Evolutionary conservation across 2,888 invertebrate species (phyloP).

Genomic region (Therioaphis trifolii): DNA sequence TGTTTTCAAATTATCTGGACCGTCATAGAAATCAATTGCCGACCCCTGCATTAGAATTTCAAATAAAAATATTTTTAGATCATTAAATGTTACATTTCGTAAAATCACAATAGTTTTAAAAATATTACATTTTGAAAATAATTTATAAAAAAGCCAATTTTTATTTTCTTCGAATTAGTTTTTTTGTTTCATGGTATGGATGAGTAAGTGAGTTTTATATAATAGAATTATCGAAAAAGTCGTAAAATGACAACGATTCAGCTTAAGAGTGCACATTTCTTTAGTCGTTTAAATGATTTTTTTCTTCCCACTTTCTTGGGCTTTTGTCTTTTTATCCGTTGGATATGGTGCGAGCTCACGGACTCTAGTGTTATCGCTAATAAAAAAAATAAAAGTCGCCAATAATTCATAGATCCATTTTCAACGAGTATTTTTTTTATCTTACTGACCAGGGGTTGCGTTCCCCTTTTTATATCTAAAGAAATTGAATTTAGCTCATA

Average conservation of each 20-base stretch:
- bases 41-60: too few species aligned
- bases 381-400: conserved; percentile 60
- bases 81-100: too few species aligned
- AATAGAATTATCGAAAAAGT: conserved; percentile 47
- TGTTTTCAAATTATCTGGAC: too few species aligned
- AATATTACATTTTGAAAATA: too few species aligned
- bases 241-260: conserved; percentile 46
- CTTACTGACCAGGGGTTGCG: conserved; percentile 45
- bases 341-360: conserved; percentile 60
- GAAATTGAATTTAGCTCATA: conserved; percentile 60
- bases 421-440: conserved; percentile 50
- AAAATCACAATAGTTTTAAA: too few species aligned
- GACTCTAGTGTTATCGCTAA: conserved; percentile 58
- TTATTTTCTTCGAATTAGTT: background rate
- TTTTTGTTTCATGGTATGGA: background rate
- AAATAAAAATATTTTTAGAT: too few species aligned
- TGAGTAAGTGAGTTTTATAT: conserved; percentile 2
- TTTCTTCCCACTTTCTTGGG: conserved; percentile 41
- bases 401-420: conserved; percentile 62
- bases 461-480: conserved; percentile 51
- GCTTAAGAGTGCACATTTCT: conserved; percentile 50
- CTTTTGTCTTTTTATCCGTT: conserved; percentile 59
- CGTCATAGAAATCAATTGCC: too few species aligned
- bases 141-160: too few species aligned
- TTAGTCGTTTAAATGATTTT: conserved; percentile 15